Evolutionary conservation across 1,140 invertebrate genomes (phyloP).

Genomic region (Pygmarrhopalites habei): DNA sequence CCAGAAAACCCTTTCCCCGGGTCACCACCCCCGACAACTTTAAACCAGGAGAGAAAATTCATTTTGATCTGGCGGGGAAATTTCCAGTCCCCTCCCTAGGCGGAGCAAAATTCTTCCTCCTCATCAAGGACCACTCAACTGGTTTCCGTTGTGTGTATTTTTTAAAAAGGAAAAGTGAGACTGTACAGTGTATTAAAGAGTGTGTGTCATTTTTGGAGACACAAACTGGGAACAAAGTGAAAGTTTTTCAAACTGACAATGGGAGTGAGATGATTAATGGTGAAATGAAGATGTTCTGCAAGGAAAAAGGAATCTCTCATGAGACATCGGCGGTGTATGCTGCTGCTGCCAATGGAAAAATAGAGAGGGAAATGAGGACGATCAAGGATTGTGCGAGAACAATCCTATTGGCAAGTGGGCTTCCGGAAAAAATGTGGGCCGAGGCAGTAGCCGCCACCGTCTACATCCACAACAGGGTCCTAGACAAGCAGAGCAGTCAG

Average conservation of each 20-base stretch:
- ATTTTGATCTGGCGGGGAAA: conserved; percentile 45
- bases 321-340: conserved; percentile 42
- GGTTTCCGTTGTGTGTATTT: conserved; percentile 43
- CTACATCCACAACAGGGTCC: conserved; percentile 41
- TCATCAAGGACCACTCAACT: conserved; percentile 46
- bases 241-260: conserved; percentile 31
- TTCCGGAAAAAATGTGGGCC: background rate
- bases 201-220: conserved; percentile 40
- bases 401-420: background rate
- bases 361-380: conserved; percentile 5
- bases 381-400: background rate
- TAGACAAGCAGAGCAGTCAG: conserved; percentile 18
- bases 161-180: conserved; percentile 44
- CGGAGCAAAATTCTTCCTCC: conserved; percentile 42
- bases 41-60: conserved; percentile 10
- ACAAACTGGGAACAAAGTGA: conserved; percentile 11
- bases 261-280: background rate
- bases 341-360: conserved; percentile 47
- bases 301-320: conserved; percentile 22
- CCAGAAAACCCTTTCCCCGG: background rate
- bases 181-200: conserved; percentile 41
- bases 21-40: background rate
- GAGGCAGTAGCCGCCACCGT: conserved; percentile 8
- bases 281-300: background rate
- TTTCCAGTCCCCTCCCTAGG: conserved; percentile 43